Evolutionary conservation across 2,797 vertebrate genomes (phyloP).

Genomic region (Ceryle rudis): DNA sequence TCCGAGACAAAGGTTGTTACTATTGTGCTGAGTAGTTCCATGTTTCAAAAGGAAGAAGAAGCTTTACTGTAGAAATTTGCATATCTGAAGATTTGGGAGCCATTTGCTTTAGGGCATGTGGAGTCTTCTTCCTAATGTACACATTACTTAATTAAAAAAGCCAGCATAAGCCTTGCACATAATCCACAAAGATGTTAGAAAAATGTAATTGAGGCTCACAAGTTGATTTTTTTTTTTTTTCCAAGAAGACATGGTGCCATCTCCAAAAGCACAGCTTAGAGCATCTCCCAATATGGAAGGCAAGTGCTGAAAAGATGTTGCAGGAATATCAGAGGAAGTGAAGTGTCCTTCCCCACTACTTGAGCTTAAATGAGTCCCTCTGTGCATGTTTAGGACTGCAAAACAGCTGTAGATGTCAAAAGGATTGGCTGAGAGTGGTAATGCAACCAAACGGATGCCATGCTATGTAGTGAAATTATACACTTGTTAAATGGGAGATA

Average conservation of each 20-base stretch:
- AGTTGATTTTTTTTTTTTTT: not conserved
- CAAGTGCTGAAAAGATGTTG: not conserved
- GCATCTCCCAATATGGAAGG: not conserved
- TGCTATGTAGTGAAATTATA: not conserved
- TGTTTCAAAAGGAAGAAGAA: not conserved
- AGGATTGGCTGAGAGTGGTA: not conserved
- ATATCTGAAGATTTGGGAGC: not conserved
- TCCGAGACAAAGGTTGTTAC: not conserved
- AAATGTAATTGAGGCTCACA: not conserved
- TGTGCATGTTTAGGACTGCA: not conserved
- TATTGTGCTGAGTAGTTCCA: not conserved
- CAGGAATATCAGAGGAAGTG: not conserved
- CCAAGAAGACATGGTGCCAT: not conserved
- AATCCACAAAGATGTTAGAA: not conserved
- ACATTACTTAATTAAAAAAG: conserved; percentile 15
- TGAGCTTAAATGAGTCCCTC: not conserved
- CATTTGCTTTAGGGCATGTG: not conserved
- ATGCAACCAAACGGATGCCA: not conserved
- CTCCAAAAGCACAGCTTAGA: not conserved
- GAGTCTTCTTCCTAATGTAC: not conserved
- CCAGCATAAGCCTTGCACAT: not conserved
- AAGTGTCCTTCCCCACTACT: not conserved
- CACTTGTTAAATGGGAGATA: not conserved
- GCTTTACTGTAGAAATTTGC: not conserved
- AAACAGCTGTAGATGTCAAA: not conserved